Percentiles rank a stretch among this genome's conserved stretches.
Evolutionary conservation across 1,140 invertebrate genomes (phyloP).

Genomic region (Mercenaria mercenaria): DNA sequence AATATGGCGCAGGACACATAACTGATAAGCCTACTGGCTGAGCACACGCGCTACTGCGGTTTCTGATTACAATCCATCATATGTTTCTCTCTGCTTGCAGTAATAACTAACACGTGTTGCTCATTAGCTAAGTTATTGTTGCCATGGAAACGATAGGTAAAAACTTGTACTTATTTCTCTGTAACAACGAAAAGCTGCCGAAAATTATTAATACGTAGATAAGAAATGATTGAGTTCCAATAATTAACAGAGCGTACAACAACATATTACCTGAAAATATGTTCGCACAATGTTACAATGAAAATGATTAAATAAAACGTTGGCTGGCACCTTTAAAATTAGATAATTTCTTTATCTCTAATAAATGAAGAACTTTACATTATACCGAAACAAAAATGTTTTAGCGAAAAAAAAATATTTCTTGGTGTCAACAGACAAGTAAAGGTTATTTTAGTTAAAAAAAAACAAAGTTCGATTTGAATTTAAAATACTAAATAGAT

Average conservation of each 20-base stretch:
- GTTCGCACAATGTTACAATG: too few species aligned
- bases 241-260: not conserved
- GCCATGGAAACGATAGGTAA: conserved; percentile 38
- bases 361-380: too few species aligned
- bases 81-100: not conserved
- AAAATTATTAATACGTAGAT: not conserved
- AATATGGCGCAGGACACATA: conserved; percentile 26
- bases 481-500: too few species aligned
- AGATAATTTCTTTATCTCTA: too few species aligned
- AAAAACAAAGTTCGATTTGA: too few species aligned
- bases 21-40: not conserved
- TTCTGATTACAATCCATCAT: conserved; percentile 34
- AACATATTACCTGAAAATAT: too few species aligned
- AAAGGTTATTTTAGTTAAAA: too few species aligned
- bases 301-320: too few species aligned
- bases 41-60: not conserved
- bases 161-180: not conserved
- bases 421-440: too few species aligned
- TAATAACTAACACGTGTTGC: conserved; percentile 42
- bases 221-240: not conserved
- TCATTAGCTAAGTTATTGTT: conserved; percentile 28
- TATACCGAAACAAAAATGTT: too few species aligned
- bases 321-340: too few species aligned
- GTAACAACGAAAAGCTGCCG: not conserved
- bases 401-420: too few species aligned